Base-by-base conservation (phyloP, 2,797 vertebrate species). In the Epinephelus awoara region DNA sequence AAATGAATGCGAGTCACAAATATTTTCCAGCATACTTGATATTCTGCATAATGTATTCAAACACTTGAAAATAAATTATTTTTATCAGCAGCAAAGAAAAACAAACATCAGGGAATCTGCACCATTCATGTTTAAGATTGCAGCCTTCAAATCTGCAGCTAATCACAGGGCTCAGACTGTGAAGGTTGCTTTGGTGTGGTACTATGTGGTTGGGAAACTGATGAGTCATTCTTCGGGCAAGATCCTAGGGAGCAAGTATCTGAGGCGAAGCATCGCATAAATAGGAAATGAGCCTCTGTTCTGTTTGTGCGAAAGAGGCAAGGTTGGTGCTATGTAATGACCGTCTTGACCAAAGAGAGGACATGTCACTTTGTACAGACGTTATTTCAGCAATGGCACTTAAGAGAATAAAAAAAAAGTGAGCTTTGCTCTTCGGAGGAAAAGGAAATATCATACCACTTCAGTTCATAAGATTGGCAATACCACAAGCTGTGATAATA, bases 201-300 rank as follows among this genome's bases (percentile, higher is more conserved):
- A 12, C 62, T 49, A 62, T 85, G 75, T 57, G 66, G 59, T 42
- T 13, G 14, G 67, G 80, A 78, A 88, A 72, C 64, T 46, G 80
- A 91, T 93, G 88, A 92, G 82, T 91, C 86, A 91, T 71, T 77
- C 13, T 71, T 77, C 13, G 4, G 65, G 71, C 55, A 6, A 74
- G 63, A 82, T 83, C 69, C 67, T 62, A n/a, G 70, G 65, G 74
- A 67, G 71, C 25, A 11, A 67, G 59, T 69, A 67, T 72, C 63
- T 56, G 61, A 90, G 78, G 74, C 75, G 62, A 49, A 71, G 80
- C 44, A 3, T 44, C 9, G 46, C 77, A 88, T 88, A 76, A 90
- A 90, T 77, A 82, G 80, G 80, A 84, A 83, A 85, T 69, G 67
- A 88, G 57, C 65, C 47, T 57, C 72, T 57, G 56, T 62, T 81